Evolutionary conservation across 2,797 vertebrate species (phyloP).

Genomic region (Chromis chromis): DNA sequence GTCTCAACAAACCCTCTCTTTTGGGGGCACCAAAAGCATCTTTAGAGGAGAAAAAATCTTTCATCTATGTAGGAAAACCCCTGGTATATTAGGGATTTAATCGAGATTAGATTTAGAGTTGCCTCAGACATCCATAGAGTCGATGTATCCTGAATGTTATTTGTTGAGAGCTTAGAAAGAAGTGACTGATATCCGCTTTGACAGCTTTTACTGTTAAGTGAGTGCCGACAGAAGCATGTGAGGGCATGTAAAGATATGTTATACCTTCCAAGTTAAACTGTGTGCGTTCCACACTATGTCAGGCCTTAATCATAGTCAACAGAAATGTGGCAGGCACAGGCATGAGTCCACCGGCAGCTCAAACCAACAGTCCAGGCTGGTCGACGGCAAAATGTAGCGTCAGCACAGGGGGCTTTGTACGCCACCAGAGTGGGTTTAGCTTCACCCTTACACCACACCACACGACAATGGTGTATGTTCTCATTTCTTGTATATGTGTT

Average conservation of each 20-base stretch:
- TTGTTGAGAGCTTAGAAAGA: conserved; percentile 1
- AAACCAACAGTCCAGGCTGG: conserved; percentile 14
- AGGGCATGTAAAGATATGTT: conserved; percentile 42
- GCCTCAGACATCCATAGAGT: neutral
- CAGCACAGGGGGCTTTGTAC: conserved; percentile 47
- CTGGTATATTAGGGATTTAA: neutral
- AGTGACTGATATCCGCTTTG: neutral
- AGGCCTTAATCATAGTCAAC: conserved; percentile 59
- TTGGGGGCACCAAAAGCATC: no score
- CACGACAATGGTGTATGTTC: neutral
- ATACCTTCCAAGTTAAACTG: conserved; percentile 25
- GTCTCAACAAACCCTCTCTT: no score
- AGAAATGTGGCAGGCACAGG: conserved; percentile 61
- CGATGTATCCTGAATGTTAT: neutral
- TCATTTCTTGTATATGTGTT: neutral
- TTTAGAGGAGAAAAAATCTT: no score
- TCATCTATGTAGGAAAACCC: no score
- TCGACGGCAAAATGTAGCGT: conserved; percentile 28
- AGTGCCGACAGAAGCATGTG: conserved; percentile 35
- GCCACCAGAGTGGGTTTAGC: conserved; percentile 3
- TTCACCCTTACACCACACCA: neutral
- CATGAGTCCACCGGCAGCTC: conserved; percentile 52
- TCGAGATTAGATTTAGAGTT: neutral
- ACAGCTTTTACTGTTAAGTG: neutral
- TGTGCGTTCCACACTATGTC: conserved; percentile 20